These are phyloP conservation scores for Moxostoma hubbsi DNA, from an alignment of 2,797 vertebrate genomes.

Conservation along the genomic window DNA sequence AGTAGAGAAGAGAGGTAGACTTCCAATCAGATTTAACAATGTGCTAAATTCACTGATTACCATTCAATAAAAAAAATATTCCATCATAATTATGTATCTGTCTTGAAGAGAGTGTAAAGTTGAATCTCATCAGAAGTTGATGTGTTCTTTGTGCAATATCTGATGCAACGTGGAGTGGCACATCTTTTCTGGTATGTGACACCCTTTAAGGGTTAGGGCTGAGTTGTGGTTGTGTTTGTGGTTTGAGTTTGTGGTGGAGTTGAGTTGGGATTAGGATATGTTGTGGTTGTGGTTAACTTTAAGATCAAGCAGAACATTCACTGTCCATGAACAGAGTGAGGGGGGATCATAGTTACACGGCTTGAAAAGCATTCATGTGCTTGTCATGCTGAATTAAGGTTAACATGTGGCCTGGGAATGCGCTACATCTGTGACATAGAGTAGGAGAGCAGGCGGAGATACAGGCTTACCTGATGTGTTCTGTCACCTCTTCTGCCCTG, in stretches of 20 bases:
- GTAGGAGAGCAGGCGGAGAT: slow-evolving; percentile 75
- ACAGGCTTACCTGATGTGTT: slow-evolving; percentile 82
- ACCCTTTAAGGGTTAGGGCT: background rate
- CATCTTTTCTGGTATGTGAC: no score
- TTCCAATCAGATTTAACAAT: no score
- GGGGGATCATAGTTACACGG: slow-evolving; percentile 3
- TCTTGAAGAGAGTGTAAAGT: no score
- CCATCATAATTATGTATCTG: no score
- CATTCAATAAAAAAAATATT: no score
- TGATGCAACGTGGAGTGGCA: no score
- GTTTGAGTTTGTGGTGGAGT: background rate
- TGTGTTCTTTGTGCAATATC: no score
- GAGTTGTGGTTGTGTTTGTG: background rate
- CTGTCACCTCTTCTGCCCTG: slow-evolving; percentile 84
- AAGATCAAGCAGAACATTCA: slow-evolving; percentile 9
- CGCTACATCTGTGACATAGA: slow-evolving; percentile 72
- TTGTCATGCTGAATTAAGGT: slow-evolving; percentile 76
- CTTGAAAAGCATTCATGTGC: slow-evolving; percentile 61
- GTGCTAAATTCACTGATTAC: no score
- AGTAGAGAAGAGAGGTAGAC: no score
- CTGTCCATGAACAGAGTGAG: background rate
- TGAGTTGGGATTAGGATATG: background rate
- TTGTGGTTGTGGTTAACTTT: background rate
- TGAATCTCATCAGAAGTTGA: no score
- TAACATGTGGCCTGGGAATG: slow-evolving; percentile 64